Percentiles rank a stretch among this genome's conserved stretches.
Conservation (phyloP, 2,113 vertebrate genomes). For the Lagopus muta region DNA sequence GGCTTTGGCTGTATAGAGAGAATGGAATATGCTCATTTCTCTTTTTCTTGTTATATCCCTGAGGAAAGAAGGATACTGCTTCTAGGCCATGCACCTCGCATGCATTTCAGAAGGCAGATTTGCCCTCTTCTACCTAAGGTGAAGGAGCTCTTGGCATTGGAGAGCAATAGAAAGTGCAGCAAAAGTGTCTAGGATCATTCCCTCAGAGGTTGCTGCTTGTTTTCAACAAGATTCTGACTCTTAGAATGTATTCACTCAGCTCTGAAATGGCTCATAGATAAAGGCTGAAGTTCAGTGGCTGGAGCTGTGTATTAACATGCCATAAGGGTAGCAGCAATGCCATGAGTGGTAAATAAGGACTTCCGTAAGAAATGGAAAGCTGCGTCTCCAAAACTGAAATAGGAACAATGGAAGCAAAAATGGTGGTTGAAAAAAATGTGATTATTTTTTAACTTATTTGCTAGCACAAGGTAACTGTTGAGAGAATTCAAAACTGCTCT, state of each 20-base stretch:
- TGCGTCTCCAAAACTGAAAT: neutral
- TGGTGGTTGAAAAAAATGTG: accelerated
- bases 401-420: neutral
- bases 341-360: neutral
- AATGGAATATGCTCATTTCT: neutral
- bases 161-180: neutral
- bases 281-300: neutral
- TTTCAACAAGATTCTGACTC: neutral
- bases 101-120: neutral
- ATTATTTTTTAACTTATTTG: neutral
- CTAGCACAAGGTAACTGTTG: neutral
- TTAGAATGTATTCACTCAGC: neutral
- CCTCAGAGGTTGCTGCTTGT: neutral
- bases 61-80: neutral
- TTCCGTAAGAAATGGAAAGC: neutral
- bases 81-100: neutral
- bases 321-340: neutral
- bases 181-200: neutral
- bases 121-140: neutral
- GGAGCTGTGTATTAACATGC: neutral
- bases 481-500: neutral
- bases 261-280: neutral
- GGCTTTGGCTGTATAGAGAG: neutral
- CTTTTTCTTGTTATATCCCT: neutral
- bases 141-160: neutral